phyloP scores from a whole-genome alignment of 2,888 invertebrate species.

The Lithophane leautieri region DNA sequence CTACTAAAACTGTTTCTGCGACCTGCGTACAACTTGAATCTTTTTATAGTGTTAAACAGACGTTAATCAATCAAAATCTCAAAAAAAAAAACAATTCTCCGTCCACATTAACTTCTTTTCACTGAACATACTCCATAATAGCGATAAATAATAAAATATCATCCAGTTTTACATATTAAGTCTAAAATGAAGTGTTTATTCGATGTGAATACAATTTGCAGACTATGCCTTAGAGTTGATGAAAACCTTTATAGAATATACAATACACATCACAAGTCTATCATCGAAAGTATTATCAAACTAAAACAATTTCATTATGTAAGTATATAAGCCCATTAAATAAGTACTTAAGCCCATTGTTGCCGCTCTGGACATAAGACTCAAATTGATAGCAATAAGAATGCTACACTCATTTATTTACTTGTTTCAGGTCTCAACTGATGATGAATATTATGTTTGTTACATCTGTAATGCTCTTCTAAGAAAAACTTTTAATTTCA shows the following conservation, averaged over 20 bases:
- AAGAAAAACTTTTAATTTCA: constrained; percentile 30
- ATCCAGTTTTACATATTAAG: not conserved
- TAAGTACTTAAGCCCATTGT: not conserved
- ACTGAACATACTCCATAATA: not conserved
- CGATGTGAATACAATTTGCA: constrained; percentile 27
- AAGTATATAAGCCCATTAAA: too few relatives aligned
- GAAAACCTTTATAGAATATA: constrained; percentile 30
- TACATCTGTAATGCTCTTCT: constrained; percentile 31
- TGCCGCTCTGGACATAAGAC: not conserved
- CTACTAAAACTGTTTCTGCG: not conserved
- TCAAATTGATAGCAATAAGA: not conserved
- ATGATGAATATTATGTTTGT: constrained; percentile 31
- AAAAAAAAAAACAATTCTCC: not conserved
- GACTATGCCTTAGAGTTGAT: constrained; percentile 27
- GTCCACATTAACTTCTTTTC: not conserved
- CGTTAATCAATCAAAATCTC: too few relatives aligned
- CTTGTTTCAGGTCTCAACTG: constrained; percentile 36
- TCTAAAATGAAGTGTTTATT: constrained; percentile 31
- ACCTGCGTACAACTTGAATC: not conserved
- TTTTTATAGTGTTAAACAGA: not conserved
- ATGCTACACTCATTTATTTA: not conserved
- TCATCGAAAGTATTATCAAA: constrained; percentile 32
- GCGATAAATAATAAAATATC: not conserved
- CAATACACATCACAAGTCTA: constrained; percentile 12
- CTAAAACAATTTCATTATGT: constrained; percentile 24